Evolutionary conservation across 2,113 vertebrate genomes (phyloP).

Genomic region (Indicator indicator): DNA sequence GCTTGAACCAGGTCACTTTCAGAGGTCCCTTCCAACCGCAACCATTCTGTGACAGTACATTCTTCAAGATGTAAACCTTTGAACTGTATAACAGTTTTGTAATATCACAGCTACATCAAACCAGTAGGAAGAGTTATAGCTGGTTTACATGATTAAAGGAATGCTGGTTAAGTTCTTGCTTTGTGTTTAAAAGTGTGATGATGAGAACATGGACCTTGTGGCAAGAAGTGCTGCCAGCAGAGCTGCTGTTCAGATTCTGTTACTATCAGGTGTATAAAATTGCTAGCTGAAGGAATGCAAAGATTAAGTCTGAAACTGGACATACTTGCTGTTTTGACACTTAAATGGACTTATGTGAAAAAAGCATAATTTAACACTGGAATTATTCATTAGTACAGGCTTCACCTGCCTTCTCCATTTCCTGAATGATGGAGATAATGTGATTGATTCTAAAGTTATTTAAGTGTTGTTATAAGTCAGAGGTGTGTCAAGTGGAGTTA

Average conservation of each 20-base stretch:
- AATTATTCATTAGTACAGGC: not conserved
- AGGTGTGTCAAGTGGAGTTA: not conserved
- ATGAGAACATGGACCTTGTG: not conserved
- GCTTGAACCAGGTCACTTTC: no score
- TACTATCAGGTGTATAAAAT: not conserved
- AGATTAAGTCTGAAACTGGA: not conserved
- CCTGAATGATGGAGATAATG: not conserved
- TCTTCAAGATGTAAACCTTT: not conserved
- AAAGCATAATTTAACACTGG: not conserved
- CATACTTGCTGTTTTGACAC: not conserved
- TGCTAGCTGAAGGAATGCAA: not conserved
- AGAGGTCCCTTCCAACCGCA: not conserved
- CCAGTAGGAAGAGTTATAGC: accelerated
- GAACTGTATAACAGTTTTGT: not conserved
- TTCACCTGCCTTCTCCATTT: not conserved
- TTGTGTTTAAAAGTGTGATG: not conserved
- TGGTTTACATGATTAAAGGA: accelerated
- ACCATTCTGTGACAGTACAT: accelerated
- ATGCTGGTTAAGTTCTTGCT: accelerated
- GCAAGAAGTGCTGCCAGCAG: not conserved
- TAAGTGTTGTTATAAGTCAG: not conserved
- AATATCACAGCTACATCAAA: not conserved
- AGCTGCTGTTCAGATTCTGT: not conserved
- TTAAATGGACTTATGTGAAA: not conserved
- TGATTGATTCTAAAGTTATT: conserved; percentile 13